Percentiles rank a stretch among this genome's conserved stretches.
Conservation (phyloP, 2,113 vertebrate species). For the Oenanthe melanoleuca region DNA sequence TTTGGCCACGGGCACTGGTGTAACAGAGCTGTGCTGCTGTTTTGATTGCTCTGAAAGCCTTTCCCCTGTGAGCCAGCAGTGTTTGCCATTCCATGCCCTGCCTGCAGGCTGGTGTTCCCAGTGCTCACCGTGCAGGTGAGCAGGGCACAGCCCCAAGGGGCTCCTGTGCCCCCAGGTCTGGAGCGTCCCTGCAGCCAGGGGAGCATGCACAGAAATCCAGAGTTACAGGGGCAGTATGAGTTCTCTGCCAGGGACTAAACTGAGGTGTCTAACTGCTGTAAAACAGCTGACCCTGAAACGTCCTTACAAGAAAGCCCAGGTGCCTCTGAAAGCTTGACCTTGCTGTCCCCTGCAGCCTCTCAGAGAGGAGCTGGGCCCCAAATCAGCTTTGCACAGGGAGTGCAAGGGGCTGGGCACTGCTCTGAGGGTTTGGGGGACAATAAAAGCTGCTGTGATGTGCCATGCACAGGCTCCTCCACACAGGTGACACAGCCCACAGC, state of each 20-base stretch:
- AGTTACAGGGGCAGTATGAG: not conserved
- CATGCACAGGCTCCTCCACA: fast-evolving
- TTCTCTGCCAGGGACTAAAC: not conserved
- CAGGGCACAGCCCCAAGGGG: fast-evolving
- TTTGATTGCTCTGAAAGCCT: not conserved
- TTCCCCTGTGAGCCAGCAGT: not conserved
- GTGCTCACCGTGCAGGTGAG: fast-evolving
- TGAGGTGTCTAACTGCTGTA: not conserved
- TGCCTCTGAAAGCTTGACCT: not conserved
- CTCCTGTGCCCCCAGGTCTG: fast-evolving
- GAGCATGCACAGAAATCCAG: not conserved
- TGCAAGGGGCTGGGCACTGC: not conserved
- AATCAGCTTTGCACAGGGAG: fast-evolving
- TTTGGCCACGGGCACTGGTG: not conserved
- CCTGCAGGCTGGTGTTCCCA: fast-evolving
- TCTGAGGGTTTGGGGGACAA: fast-evolving
- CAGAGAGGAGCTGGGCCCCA: not conserved
- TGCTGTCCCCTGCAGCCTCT: not conserved
- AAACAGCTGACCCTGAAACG: not conserved
- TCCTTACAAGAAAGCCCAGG: not conserved
- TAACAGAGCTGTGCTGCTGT: not conserved
- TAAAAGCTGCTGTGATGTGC: not conserved
- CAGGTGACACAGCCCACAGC: not conserved
- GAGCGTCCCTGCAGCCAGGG: not conserved
- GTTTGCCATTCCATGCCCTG: fast-evolving